Base-by-base conservation (phyloP, 2,797 vertebrate species). In the Bryconaethiops microstoma region DNA sequence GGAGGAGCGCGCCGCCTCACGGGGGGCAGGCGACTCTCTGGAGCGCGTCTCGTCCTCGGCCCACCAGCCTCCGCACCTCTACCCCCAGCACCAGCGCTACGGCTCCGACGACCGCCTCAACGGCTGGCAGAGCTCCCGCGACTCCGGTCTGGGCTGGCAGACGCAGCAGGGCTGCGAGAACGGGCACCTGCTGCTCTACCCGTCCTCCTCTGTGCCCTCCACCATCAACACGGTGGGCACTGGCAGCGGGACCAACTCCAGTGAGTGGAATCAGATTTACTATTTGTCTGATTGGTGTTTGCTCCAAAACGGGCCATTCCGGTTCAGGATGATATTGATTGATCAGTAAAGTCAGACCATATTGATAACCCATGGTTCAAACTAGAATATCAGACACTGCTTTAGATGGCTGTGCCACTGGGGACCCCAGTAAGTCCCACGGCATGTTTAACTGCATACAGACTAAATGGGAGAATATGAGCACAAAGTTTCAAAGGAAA, bases 101-200 rank as follows among this genome's bases (percentile, higher is more conserved):
- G 96, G 98, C 92, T 99, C 98, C 0, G 97, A 99, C 0, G 98
- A 99, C 90, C 97, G 97, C n/a, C 96, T 99, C 67, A 99, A 99
- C 8, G 98, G 98, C 13, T 99, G 97, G 98, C 97, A 98, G 90
- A 96, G 94, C 90, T 96, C 96, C 45, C 92, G 97, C 82, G 97
- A 98, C 86, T 97, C 97, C 1, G 96, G 96, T 78, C 94, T 97
- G 87, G 95, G 93, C 89, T 96, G 93, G 95, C 96, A 96, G 92
- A 96, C 97, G 92, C 97, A 97, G 87, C 96, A 90, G 91, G 94
- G 94, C 45, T 97, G 96, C 6, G 98, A 99, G 94, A 99, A 99
- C 0, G 98, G 97, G 67, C 97, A 99, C 68, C 94, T 97, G 84
- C 94, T 95, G 40, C 96, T 99, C 78, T 98, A 99, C 92, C 96